Conservation (phyloP, 2,888 invertebrate genomes). For the Candidula unifasciata region DNA sequence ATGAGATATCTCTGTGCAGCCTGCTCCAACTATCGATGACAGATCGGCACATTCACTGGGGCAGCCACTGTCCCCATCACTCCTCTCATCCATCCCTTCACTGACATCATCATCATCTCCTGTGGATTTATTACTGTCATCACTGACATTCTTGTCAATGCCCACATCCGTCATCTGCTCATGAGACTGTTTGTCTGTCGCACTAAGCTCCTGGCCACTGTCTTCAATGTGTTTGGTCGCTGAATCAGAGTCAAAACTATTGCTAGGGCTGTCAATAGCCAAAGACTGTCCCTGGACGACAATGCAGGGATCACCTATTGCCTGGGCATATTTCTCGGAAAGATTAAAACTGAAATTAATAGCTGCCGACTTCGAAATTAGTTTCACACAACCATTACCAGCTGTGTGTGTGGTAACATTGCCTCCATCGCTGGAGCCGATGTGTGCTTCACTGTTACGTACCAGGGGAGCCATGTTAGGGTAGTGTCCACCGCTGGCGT, state of each 20-base stretch:
- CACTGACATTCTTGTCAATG: not conserved
- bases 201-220: not conserved
- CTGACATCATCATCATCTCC: slow-evolving; percentile 34
- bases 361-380: not conserved
- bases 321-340: not conserved
- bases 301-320: not conserved
- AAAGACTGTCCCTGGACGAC: not conserved
- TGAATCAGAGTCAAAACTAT: not conserved
- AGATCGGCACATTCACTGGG: slow-evolving; percentile 53
- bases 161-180: not conserved
- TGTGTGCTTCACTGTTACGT: slow-evolving; percentile 7
- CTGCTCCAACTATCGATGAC: slow-evolving; percentile 38
- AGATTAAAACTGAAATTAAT: not conserved
- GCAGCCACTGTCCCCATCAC: slow-evolving; percentile 55
- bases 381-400: not conserved
- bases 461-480: slow-evolving; percentile 22
- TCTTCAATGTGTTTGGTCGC: not conserved
- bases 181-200: not conserved
- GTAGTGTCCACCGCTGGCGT: slow-evolving; percentile 16
- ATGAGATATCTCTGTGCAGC: slow-evolving; percentile 5
- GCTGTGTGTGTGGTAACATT: not conserved
- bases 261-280: not conserved
- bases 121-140: not conserved
- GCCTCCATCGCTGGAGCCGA: not conserved
- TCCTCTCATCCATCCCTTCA: slow-evolving; percentile 48